Conservation (phyloP, 1,140 invertebrate species). For the Drosophila parvula region DNA sequence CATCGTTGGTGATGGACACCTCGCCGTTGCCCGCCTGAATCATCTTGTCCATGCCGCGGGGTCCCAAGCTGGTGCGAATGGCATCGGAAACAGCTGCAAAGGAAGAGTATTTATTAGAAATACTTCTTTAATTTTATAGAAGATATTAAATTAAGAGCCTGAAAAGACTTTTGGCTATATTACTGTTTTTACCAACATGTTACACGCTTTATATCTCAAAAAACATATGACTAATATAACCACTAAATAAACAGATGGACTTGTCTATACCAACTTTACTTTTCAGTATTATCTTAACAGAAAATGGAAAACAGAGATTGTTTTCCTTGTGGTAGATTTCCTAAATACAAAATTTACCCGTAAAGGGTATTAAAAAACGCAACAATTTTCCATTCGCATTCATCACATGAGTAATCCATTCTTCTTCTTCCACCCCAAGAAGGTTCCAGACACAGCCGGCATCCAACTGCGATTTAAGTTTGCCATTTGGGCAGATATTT, state of each 20-base stretch:
- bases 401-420: conserved; percentile 77
- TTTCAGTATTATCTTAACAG: neutral
- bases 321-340: neutral
- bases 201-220: neutral
- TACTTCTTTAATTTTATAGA: neutral
- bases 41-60: conserved; percentile 99
- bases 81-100: conserved; percentile 98
- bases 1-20: conserved; percentile 99
- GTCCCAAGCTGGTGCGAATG: conserved; percentile 98
- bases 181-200: too few relatives aligned
- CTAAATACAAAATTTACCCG: neutral
- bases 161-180: neutral
- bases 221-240: conserved; percentile 10
- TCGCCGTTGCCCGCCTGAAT: conserved; percentile 98
- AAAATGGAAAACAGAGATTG: neutral
- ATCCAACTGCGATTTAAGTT: conserved; percentile 56
- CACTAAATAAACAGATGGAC: neutral
- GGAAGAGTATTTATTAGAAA: neutral
- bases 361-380: conserved; percentile 12
- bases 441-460: conserved; percentile 77
- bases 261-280: neutral
- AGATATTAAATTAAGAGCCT: neutral
- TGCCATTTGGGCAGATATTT: conserved; percentile 21
- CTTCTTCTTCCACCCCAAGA: conserved; percentile 64
- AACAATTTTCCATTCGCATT: conserved; percentile 17